Conservation (phyloP, 2,797 vertebrate species). For the Acanthurus lineatus region DNA sequence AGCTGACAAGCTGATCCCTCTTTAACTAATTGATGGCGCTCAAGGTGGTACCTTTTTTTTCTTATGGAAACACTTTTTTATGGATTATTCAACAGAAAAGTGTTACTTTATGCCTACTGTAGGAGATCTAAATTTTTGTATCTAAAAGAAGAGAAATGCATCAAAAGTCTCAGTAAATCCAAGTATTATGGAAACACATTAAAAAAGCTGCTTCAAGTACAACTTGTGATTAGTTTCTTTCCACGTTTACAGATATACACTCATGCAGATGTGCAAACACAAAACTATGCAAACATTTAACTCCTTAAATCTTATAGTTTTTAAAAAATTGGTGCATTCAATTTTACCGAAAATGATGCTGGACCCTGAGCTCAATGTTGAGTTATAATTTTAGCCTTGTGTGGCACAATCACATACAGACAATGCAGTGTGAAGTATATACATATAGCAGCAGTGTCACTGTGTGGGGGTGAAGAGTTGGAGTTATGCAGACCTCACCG, state of each 20-base stretch:
- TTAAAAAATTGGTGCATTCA: not conserved
- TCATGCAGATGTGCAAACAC: not conserved
- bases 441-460: conserved; percentile 23
- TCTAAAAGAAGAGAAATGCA: too few species aligned
- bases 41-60: not conserved
- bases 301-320: not conserved
- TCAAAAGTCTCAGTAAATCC: not conserved
- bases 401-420: not conserved
- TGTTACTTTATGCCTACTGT: not conserved
- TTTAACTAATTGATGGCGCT: too few species aligned
- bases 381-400: not conserved
- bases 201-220: not conserved
- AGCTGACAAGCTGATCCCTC: too few species aligned
- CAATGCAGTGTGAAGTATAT: conserved; percentile 28
- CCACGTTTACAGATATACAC: not conserved
- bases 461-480: conserved; percentile 51
- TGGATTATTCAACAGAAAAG: not conserved
- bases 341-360: not conserved
- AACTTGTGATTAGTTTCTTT: not conserved
- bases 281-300: not conserved
- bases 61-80: not conserved
- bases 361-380: not conserved
- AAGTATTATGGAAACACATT: not conserved
- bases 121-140: not conserved
- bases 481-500: conserved; percentile 75